Evolutionary conservation across 2,888 invertebrate genomes (phyloP).

Genomic region (Hydroisotoma schaefferi): DNA sequence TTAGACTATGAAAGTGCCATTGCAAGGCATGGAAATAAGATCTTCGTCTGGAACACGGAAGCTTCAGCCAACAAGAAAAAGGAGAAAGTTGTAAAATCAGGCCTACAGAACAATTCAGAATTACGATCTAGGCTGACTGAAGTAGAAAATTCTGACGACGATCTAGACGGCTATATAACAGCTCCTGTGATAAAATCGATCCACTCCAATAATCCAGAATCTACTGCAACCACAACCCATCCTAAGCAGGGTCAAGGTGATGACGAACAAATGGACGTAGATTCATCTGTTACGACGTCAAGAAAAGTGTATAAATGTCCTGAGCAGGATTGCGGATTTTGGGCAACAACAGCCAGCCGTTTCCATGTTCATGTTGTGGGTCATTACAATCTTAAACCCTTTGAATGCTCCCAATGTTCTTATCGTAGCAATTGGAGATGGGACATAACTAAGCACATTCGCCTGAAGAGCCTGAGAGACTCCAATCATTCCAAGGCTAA

Average conservation of each 20-base stretch:
- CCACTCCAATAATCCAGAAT: slow-evolving; percentile 32
- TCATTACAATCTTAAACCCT: slow-evolving; percentile 77
- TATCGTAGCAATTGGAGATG: slow-evolving; percentile 85
- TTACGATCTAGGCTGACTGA: slow-evolving; percentile 22
- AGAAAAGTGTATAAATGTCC: slow-evolving; percentile 78
- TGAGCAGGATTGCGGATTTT: slow-evolving; percentile 71
- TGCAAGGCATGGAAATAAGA: slow-evolving; percentile 25
- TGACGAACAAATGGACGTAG: slow-evolving; percentile 21
- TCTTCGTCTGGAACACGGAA: slow-evolving; percentile 29
- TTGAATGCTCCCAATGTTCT: slow-evolving; percentile 89
- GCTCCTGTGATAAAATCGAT: slow-evolving; percentile 56
- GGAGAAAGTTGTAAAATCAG: background rate
- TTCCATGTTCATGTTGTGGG: slow-evolving; percentile 93
- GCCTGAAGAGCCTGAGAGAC: slow-evolving; percentile 80
- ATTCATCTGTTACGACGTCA: slow-evolving; percentile 30
- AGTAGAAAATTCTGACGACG: slow-evolving; percentile 49
- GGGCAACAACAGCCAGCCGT: slow-evolving; percentile 87
- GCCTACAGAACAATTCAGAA: background rate
- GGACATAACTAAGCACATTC: slow-evolving; percentile 95
- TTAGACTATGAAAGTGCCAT: slow-evolving; percentile 21
- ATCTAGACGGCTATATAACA: slow-evolving; percentile 54
- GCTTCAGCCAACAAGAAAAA: too few relatives aligned
- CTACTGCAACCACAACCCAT: background rate
- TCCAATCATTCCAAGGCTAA: slow-evolving; percentile 69
- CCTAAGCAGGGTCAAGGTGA: slow-evolving; percentile 23